A percentile compares a stretch with the other conserved stretches of the same genome.
phyloP scores from a whole-genome alignment of 2,888 invertebrate species.

The Torymus aiolomorphi region DNA sequence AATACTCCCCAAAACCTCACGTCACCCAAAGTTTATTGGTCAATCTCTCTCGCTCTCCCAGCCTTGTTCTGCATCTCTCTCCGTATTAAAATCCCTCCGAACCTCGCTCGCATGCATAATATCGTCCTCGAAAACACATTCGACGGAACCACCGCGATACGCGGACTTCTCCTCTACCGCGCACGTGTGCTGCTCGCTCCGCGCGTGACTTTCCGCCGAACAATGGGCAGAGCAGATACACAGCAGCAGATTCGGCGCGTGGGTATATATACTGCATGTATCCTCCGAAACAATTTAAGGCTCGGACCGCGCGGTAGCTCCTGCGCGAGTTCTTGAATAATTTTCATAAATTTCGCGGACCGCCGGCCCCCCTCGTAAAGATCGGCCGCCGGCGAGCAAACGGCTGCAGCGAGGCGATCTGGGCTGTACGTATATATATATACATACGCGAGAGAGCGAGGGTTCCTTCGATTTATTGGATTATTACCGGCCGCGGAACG shows the following conservation, averaged over 20 bases:
- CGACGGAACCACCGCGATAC: too few species aligned
- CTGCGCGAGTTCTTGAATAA: conserved; percentile 65
- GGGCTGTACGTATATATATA: neutral
- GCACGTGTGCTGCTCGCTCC: neutral
- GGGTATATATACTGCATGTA: too few species aligned
- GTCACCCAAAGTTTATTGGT: conserved; percentile 61
- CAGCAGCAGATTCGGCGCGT: conserved; percentile 8
- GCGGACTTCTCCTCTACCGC: too few species aligned
- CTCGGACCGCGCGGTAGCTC: conserved; percentile 17
- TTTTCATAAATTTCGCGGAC: conserved; percentile 72
- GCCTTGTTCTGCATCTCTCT: neutral
- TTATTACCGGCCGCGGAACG: conserved; percentile 61
- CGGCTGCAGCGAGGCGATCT: neutral
- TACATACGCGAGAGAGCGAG: neutral
- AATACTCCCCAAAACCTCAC: neutral
- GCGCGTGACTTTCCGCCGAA: conserved; percentile 29
- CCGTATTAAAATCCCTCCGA: conserved; percentile 40
- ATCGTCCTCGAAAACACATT: neutral
- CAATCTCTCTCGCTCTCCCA: conserved; percentile 60
- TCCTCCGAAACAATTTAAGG: conserved; percentile 62
- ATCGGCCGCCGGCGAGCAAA: neutral
- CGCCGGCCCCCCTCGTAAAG: conserved; percentile 65
- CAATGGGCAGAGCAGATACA: conserved; percentile 30
- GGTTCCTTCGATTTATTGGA: conserved; percentile 66
- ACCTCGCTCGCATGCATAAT: neutral